phyloP scores from a whole-genome alignment of 1,140 invertebrate genomes.

The Leptonema lineaticorne region DNA sequence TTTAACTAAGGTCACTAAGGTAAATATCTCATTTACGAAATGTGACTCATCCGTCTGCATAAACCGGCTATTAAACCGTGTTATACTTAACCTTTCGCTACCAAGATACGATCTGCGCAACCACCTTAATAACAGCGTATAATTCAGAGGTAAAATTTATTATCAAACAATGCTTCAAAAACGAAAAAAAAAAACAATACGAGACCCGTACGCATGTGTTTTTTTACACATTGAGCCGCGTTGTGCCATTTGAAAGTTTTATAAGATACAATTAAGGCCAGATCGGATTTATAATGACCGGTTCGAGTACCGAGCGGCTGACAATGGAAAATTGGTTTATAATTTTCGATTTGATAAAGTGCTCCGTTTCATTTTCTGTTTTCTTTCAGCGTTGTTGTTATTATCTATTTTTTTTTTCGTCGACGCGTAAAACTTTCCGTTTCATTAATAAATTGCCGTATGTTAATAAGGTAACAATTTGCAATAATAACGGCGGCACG shows the following conservation, averaged over 20 bases:
- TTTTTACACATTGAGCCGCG: too few species aligned
- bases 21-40: too few species aligned
- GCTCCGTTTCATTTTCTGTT: neutral
- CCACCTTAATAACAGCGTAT: slow-evolving; percentile 5
- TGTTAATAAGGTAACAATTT: too few species aligned
- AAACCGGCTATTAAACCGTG: slow-evolving; percentile 14
- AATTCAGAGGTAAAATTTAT: slow-evolving; percentile 14
- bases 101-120: slow-evolving; percentile 14
- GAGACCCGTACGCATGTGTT: neutral
- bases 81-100: slow-evolving; percentile 15
- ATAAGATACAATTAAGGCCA: slow-evolving; percentile 3
- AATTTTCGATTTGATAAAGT: neutral
- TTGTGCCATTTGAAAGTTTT: slow-evolving; percentile 1
- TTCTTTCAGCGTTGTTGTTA: neutral
- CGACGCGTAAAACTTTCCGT: too few species aligned
- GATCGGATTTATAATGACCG: slow-evolving; percentile 3
- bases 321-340: neutral
- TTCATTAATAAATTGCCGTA: too few species aligned
- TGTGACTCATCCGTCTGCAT: neutral
- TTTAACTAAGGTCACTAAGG: too few species aligned
- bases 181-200: neutral
- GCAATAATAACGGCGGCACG: too few species aligned
- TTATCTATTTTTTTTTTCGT: neutral
- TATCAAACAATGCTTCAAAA: neutral
- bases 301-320: neutral